Conservation (phyloP, 1,140 invertebrate genomes). For the Helicoverpa armigera region DNA sequence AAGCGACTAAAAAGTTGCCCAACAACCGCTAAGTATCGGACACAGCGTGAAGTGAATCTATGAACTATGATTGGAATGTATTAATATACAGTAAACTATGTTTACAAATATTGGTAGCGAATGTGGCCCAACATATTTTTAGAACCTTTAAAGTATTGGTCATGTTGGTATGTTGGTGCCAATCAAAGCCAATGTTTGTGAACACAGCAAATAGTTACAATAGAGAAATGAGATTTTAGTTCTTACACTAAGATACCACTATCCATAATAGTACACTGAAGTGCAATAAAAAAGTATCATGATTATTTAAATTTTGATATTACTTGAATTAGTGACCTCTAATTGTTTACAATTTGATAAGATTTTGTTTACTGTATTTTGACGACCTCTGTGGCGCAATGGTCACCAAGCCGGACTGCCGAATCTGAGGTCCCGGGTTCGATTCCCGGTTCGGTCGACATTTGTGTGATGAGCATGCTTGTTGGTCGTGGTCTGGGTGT, state of each 20-base stretch:
- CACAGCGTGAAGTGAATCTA: slow-evolving; percentile 38
- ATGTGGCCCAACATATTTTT: neutral
- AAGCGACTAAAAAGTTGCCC: slow-evolving; percentile 30
- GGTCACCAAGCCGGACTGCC: no score
- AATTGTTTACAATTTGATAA: slow-evolving; percentile 6
- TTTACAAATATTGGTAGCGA: neutral
- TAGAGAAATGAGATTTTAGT: slow-evolving; percentile 37
- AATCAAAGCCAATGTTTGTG: slow-evolving; percentile 2
- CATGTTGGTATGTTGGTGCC: neutral
- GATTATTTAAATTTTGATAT: neutral
- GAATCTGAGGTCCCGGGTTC: no score
- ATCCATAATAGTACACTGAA: slow-evolving; percentile 28
- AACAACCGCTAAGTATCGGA: slow-evolving; percentile 39
- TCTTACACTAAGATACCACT: slow-evolving; percentile 34
- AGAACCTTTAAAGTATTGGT: neutral
- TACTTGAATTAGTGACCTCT: slow-evolving; percentile 13
- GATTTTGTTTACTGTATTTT: no score
- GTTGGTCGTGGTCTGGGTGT: no score
- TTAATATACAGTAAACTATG: slow-evolving; percentile 3
- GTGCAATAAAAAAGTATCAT: slow-evolving; percentile 19
- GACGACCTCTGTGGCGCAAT: no score
- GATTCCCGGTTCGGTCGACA: no score
- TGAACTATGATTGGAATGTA: slow-evolving; percentile 44
- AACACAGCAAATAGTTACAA: neutral
- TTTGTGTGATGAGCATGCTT: no score